These are phyloP conservation scores for Accipiter badius DNA, from an alignment of 2,797 vertebrate genomes.

Conservation along the genomic window DNA sequence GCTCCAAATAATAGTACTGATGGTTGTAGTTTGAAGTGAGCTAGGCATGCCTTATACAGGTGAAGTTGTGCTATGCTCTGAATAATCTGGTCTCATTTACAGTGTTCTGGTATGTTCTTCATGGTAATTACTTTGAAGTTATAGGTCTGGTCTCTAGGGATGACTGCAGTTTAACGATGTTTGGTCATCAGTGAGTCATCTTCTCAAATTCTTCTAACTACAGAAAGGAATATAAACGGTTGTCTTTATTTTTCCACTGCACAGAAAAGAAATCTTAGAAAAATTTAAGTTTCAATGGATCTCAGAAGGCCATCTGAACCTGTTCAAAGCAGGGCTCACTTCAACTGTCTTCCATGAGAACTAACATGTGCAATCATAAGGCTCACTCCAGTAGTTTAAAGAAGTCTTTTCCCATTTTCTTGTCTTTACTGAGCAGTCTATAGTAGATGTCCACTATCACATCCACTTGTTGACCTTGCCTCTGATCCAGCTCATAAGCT, in stretches of 20 bases:
- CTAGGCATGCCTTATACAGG: background rate
- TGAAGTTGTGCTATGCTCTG: background rate
- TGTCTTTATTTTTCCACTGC: background rate
- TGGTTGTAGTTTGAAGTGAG: background rate
- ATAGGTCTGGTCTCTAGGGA: background rate
- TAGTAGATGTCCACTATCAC: background rate
- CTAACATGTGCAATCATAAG: fast-evolving
- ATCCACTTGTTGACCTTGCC: background rate
- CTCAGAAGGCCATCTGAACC: background rate
- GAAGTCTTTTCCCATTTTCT: background rate
- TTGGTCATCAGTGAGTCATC: background rate
- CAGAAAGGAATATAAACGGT: background rate
- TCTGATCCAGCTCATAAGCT: background rate
- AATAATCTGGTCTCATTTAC: background rate
- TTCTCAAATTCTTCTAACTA: background rate
- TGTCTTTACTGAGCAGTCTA: background rate
- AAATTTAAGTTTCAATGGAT: background rate
- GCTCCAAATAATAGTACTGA: background rate
- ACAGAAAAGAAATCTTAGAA: background rate
- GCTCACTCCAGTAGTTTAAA: background rate
- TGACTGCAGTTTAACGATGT: background rate
- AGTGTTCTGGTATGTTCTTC: background rate
- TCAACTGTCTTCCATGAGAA: background rate
- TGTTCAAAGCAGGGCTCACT: background rate
- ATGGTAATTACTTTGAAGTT: background rate